Evolutionary conservation across 2,888 invertebrate genomes (phyloP), one percentile per base, ranked within the genome.

Genomic region (Spilarctia lutea): DNA sequence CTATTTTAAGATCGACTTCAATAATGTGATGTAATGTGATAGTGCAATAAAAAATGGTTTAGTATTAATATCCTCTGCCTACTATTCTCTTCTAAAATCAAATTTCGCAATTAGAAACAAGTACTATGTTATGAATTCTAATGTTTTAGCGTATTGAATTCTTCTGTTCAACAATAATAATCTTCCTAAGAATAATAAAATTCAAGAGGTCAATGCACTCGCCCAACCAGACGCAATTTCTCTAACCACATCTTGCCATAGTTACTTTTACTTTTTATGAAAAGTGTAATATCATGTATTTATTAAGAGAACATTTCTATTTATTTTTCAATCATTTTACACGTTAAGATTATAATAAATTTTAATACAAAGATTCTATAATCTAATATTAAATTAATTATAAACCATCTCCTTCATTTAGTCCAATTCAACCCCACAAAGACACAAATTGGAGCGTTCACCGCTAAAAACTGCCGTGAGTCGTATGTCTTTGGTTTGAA

Each of bases 1-100:
- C 73, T 75, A 81, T 82, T 77, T 79, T 68, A 75, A 72, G 68
- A 74, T 63, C 69, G 68, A 76, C 76, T 72, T n/a, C n/a, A n/a
- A n/a, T n/a, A n/a, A n/a, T 66, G 33, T 78, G 39, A n/a, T 66
- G 35, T 63, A 63, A 30, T 33, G 30, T 11, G 42, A 71, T 71
- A 71, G 33, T 33, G 24, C 27, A 45, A 71, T 71, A 30, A 71
- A 71, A 63, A 45, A 56, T 13, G 11, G 10, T 11, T 39, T 39
- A 60, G n/a, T 20, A n/a, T 2, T 56, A n/a, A n/a, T n/a, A 56
- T n/a, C 56, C 0, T n/a, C 11, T 60, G 4, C 2, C 6, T 30
- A 30, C 16, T 16, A n/a, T 0, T 60, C 13, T 27, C 13, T 24
- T 27, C 27, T 10, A 11, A 39, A 39, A 39, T 39, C 39, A 11